Evolutionary conservation across 2,888 invertebrate genomes (phyloP).

Genomic region (Dicyrtomina minuta): DNA sequence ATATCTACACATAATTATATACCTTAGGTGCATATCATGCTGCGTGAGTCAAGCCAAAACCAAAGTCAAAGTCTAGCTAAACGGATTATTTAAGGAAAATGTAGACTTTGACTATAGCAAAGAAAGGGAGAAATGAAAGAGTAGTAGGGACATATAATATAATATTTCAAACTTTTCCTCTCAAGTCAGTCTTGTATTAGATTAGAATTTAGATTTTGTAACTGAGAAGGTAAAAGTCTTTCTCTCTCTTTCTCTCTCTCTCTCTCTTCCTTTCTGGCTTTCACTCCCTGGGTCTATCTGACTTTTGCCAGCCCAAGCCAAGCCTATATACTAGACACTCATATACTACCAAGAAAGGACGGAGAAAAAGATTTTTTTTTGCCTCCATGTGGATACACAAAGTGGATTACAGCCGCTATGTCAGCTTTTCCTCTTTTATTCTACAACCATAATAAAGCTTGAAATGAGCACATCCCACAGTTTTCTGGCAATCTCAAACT

Average conservation of each 20-base stretch:
- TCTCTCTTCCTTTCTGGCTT: background rate
- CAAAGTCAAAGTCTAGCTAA: too few species aligned
- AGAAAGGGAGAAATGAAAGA: too few species aligned
- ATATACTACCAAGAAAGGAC: too few species aligned
- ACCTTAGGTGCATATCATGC: too few species aligned
- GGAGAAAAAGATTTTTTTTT: background rate
- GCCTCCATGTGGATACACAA: background rate
- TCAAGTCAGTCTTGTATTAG: background rate
- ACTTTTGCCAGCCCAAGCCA: background rate
- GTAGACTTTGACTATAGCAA: too few species aligned
- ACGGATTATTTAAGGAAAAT: too few species aligned
- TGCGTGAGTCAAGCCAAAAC: too few species aligned
- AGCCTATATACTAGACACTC: slow-evolving; percentile 7
- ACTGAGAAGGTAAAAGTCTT: too few species aligned
- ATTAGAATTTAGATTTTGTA: too few species aligned
- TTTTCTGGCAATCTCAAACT: background rate
- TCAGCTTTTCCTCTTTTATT: background rate
- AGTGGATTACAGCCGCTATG: slow-evolving; percentile 10
- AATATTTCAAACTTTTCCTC: slow-evolving; percentile 1
- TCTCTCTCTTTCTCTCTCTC: background rate
- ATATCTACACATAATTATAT: too few species aligned
- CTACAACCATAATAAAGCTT: slow-evolving; percentile 6
- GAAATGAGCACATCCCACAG: slow-evolving; percentile 4
- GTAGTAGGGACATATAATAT: background rate
- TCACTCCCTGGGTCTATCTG: background rate